Evolutionary conservation across 2,888 invertebrate species (phyloP), one percentile per base, ranked within the genome.

Genomic region (Seira sanloemensis): DNA sequence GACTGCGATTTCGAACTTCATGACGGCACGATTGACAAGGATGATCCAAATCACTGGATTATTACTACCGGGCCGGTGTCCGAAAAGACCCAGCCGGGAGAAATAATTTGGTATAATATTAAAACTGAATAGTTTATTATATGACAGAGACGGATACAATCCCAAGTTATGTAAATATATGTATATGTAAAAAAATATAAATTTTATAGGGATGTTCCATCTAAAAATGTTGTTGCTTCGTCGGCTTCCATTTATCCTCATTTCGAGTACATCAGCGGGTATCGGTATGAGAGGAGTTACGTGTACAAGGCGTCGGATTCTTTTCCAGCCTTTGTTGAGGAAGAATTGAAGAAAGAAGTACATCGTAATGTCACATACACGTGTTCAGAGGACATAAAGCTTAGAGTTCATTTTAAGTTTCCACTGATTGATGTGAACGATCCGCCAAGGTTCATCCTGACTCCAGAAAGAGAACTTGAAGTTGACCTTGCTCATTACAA

Each of bases 371-470:
- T 83, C 23, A 77, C 54, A 4, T 83, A 54, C 19, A 58, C 27
- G 0, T 83, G 83, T 19, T 27, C 0, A 0, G 69, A 83, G 16
- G 19, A 7, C 2, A 2, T 16, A 23, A 18, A 7, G 1, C 2
- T 54, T 16, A 12, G 24, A 9, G 73, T 83, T 58, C 21, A 58
- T 23, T 83, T 83, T 18, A 16, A 9, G 19, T 83, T 83, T 23
- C 77, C 67, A 1, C 16, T 83, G 19, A 19, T 18, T 0, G 83
- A 83, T 58, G 73, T 21, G 25, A 83, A 83, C 21, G 83, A 78
- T 1, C 37, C 83, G n/a, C 83, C 83, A 19, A 16, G 19, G 7
- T 77, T 82, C 24, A 7, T 9, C 12, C 2, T 27, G 0, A 67
- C 72, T 25, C 18, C 5, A 4, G 24, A 25, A 2, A 46, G 25